Evolutionary conservation across 2,113 vertebrate genomes (phyloP).

Genomic region (Malurus cyaneus): DNA sequence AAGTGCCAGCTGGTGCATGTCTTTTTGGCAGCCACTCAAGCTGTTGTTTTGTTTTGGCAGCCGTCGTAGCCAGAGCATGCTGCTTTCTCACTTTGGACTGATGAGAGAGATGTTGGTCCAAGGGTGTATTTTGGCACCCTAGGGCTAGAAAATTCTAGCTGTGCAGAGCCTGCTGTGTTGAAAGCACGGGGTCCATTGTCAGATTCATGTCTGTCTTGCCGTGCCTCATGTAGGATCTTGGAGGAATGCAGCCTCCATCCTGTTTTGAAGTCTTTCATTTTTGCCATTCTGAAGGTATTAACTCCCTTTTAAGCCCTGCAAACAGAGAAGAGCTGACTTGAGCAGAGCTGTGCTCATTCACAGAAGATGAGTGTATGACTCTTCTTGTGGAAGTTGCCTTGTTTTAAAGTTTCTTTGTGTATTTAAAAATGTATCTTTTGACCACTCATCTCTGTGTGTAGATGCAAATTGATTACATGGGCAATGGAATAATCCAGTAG

Average conservation of each 20-base stretch:
- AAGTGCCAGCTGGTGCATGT: conserved; percentile 74
- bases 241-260: not conserved
- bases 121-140: conserved; percentile 38
- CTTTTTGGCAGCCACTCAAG: conserved; percentile 75
- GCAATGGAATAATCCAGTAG: not conserved
- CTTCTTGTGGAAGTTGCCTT: not conserved
- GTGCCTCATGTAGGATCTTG: not conserved
- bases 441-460: not conserved
- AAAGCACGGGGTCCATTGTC: not conserved
- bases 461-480: not conserved
- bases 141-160: conserved; percentile 27
- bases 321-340: not conserved
- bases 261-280: not conserved
- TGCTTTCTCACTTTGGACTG: conserved; percentile 41
- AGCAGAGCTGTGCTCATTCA: not conserved
- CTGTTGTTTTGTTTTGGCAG: conserved; percentile 76
- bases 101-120: not conserved
- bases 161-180: not conserved
- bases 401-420: not conserved
- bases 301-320: not conserved
- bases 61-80: conserved; percentile 16
- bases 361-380: not conserved
- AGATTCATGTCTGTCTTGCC: not conserved
- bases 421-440: not conserved
- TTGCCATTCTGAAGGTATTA: not conserved